Percentiles rank a stretch among this genome's conserved stretches.
Conservation (phyloP, 2,888 invertebrate genomes). For the Augochlorella aurata region DNA sequence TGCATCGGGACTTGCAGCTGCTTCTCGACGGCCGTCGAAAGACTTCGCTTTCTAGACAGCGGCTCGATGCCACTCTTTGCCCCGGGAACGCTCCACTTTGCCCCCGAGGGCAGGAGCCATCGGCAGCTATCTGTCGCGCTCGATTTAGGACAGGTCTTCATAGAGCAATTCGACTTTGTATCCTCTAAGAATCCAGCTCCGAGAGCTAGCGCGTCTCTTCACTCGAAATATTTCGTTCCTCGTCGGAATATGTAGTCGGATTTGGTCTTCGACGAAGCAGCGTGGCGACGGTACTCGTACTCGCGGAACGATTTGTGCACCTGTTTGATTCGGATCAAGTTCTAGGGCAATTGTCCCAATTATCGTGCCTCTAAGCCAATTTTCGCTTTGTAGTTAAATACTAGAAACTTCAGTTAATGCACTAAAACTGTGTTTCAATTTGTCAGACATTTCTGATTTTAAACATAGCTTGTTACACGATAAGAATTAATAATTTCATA, state of each 20-base stretch:
- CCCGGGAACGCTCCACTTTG: neutral
- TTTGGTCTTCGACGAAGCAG: neutral
- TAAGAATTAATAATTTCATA: too few species aligned
- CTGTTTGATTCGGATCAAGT: too few species aligned
- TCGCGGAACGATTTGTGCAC: neutral
- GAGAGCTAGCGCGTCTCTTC: neutral
- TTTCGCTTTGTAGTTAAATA: too few species aligned
- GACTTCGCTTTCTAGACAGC: neutral
- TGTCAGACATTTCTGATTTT: too few species aligned
- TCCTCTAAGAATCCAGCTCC: neutral
- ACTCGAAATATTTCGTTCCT: too few species aligned
- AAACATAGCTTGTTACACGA: too few species aligned
- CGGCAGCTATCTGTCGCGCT: neutral
- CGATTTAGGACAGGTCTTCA: neutral
- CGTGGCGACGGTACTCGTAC: neutral
- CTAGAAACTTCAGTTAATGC: too few species aligned
- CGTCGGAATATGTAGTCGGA: neutral
- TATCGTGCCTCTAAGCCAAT: too few species aligned
- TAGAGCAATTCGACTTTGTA: too few species aligned
- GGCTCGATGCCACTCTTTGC: neutral
- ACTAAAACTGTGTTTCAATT: too few species aligned
- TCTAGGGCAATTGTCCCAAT: too few species aligned
- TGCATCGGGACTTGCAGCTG: conserved; percentile 29
- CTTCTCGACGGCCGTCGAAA: neutral
- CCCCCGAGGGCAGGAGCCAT: neutral